Evolutionary conservation across 2,113 vertebrate species (phyloP).

Genomic region (Callaeas wilsoni): DNA sequence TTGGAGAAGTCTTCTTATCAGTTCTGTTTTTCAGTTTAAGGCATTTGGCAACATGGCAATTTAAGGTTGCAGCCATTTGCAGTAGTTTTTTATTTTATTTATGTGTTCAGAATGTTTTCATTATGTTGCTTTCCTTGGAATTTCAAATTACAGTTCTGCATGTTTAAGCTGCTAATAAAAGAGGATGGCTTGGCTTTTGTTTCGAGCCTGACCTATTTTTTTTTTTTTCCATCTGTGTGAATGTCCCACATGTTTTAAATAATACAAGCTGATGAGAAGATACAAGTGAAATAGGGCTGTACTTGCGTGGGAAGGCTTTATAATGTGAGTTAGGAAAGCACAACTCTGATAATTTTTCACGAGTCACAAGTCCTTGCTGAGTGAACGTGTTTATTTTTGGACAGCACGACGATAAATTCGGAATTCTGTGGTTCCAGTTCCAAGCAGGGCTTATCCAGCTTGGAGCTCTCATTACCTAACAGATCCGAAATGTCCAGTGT

Average conservation of each 20-base stretch:
- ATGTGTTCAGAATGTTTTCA: neutral
- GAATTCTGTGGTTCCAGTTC: neutral
- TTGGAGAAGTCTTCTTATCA: neutral
- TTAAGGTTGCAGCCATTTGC: neutral
- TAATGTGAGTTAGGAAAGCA: neutral
- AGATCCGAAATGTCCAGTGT: neutral
- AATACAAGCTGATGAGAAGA: conserved; percentile 5
- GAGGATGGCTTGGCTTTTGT: conserved; percentile 6
- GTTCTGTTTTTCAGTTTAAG: neutral
- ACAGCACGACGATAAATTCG: neutral
- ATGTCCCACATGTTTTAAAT: conserved; percentile 33
- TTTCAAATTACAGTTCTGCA: neutral
- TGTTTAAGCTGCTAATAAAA: conserved; percentile 39
- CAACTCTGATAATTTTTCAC: neutral
- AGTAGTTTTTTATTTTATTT: neutral
- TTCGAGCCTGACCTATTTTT: conserved; percentile 46
- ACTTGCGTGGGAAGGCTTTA: neutral
- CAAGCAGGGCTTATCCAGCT: neutral
- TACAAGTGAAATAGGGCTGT: neutral
- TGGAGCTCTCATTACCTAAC: neutral
- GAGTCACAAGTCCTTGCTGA: neutral
- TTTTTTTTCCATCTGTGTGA: conserved; percentile 1
- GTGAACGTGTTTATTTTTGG: neutral
- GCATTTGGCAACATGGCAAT: neutral
- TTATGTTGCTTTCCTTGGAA: neutral